Percentiles rank a stretch among this genome's conserved stretches.
phyloP scores from a whole-genome alignment of 2,113 vertebrate species.

The Apistogramma diplotaenia region DNA sequence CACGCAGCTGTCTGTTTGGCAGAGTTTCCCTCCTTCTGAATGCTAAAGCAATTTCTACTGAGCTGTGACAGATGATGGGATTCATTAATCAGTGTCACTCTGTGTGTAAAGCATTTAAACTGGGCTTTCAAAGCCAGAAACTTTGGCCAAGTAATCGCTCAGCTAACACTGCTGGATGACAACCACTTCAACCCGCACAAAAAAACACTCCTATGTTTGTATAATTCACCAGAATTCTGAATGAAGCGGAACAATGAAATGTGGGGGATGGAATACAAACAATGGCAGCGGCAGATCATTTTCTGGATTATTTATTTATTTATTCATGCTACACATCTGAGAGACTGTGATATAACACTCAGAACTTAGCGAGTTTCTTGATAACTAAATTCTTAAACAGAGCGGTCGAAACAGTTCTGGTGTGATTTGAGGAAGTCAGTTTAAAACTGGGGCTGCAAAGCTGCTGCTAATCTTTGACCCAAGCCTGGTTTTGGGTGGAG shows the following conservation, averaged over 20 bases:
- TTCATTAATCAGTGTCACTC: conserved; percentile 68
- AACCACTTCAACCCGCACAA: conserved; percentile 4
- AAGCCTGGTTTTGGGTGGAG: too few relatives aligned
- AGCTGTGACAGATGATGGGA: conserved; percentile 69
- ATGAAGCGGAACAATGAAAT: not conserved
- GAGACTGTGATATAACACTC: not conserved
- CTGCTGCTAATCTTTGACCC: not conserved
- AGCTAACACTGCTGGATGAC: conserved; percentile 25
- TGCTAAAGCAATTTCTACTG: conserved; percentile 60
- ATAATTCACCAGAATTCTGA: not conserved
- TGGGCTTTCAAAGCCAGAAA: conserved; percentile 49
- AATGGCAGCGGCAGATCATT: not conserved
- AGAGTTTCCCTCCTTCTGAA: conserved; percentile 52
- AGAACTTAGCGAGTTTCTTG: not conserved
- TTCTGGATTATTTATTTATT: not conserved
- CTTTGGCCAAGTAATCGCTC: conserved; percentile 37
- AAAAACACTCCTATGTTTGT: not conserved
- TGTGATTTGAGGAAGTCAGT: not conserved
- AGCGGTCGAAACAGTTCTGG: not conserved
- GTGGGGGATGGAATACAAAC: not conserved
- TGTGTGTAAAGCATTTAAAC: conserved; percentile 57
- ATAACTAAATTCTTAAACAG: not conserved
- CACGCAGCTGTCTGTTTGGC: conserved; percentile 68
- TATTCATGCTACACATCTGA: not conserved
- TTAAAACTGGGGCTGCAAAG: not conserved